Conservation (phyloP, 2,888 invertebrate species). For the Oscheius myriophilus region DNA sequence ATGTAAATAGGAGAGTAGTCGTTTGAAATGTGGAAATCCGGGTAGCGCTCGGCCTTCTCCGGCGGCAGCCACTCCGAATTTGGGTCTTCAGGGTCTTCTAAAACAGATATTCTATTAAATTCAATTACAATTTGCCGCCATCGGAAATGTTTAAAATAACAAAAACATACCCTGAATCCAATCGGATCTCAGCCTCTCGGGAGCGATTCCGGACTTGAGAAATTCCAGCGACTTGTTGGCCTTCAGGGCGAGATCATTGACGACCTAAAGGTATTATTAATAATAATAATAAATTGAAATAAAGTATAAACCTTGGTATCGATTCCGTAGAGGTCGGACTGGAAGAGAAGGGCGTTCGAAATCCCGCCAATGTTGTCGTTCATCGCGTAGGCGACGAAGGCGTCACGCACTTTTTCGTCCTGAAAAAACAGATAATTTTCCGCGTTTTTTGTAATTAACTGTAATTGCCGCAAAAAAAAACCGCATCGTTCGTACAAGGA, state of each 20-base stretch:
- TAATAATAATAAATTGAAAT: not conserved
- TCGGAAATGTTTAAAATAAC: constrained; percentile 4
- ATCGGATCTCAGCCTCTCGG: constrained; percentile 28
- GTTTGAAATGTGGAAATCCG: constrained; percentile 26
- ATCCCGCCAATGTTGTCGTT: constrained; percentile 69
- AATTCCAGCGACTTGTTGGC: constrained; percentile 68
- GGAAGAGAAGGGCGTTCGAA: constrained; percentile 69
- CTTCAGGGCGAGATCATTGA: constrained; percentile 58
- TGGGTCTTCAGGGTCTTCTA: constrained; percentile 25
- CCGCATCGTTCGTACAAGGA: too few species aligned
- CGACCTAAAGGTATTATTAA: constrained; percentile 19
- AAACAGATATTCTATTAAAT: not conserved
- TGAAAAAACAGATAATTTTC: constrained; percentile 10
- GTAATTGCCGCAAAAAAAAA: too few species aligned
- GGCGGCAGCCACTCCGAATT: constrained; percentile 31
- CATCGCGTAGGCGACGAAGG: constrained; percentile 70
- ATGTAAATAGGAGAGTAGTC: constrained; percentile 39
- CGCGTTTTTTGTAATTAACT: too few species aligned
- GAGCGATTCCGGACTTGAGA: constrained; percentile 43
- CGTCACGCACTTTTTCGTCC: constrained; percentile 58
- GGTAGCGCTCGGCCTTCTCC: constrained; percentile 28
- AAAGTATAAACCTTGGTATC: constrained; percentile 40
- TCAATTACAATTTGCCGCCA: too few species aligned
- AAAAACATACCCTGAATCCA: constrained; percentile 27
- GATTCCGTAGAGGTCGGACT: constrained; percentile 68